These are phyloP conservation scores for Enteromius paludinosus DNA, from an alignment of 2,797 vertebrate species.

Conservation along the genomic window DNA sequence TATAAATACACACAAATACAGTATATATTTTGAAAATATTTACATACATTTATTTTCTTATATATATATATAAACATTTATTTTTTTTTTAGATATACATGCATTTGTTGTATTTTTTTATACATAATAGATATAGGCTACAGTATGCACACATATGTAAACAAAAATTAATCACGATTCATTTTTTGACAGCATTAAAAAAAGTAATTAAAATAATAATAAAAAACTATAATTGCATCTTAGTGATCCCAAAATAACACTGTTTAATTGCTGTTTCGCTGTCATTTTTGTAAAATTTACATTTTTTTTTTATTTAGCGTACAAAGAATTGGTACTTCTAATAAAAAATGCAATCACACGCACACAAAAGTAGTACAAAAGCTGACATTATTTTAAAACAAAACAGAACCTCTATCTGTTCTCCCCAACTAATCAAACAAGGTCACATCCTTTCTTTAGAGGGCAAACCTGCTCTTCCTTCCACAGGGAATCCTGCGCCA, in stretches of 20 bases:
- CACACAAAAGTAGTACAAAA: background rate
- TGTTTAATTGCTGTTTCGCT: background rate
- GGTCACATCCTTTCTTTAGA: conserved; percentile 68
- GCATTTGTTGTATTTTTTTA: too few species aligned
- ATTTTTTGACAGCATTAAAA: too few species aligned
- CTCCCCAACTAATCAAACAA: conserved; percentile 75
- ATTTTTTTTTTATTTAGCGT: background rate
- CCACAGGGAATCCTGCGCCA: conserved; percentile 58
- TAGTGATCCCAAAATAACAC: background rate
- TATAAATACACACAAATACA: too few species aligned
- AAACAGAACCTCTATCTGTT: conserved; percentile 37
- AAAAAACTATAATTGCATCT: background rate
- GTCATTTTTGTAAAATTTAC: background rate
- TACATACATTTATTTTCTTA: too few species aligned
- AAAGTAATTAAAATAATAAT: background rate
- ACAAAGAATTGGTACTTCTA: background rate
- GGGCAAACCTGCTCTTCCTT: conserved; percentile 55
- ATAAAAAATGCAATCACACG: background rate
- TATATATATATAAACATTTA: too few species aligned
- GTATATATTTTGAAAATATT: too few species aligned
- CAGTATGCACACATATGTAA: too few species aligned
- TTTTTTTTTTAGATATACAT: too few species aligned
- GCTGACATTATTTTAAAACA: background rate
- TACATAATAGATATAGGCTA: too few species aligned
- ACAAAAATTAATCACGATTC: too few species aligned